phyloP scores from a whole-genome alignment of 2,113 vertebrate genomes.

The rabbit (Oryctolagus cuniculus) region DNA sequence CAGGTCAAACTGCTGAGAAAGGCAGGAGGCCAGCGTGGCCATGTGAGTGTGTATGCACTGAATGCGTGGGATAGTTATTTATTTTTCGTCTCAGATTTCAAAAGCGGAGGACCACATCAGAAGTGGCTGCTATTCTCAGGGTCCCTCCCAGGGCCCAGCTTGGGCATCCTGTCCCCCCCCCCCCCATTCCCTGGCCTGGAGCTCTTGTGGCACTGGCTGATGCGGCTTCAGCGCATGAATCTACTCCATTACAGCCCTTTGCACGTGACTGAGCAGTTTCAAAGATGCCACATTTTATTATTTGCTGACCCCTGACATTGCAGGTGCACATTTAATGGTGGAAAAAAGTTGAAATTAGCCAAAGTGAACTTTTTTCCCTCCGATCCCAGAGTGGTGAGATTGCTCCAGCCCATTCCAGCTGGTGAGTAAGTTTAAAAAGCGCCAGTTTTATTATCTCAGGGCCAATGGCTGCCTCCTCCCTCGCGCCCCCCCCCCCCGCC shows the following conservation, averaged over 20 bases:
- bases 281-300: slow-evolving; percentile 97
- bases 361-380: slow-evolving; percentile 81
- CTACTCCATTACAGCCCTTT: slow-evolving; percentile 92
- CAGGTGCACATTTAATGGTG: slow-evolving; percentile 92
- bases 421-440: slow-evolving; percentile 33
- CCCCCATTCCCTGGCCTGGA: slow-evolving; percentile 24
- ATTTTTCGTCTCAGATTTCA: slow-evolving; percentile 79
- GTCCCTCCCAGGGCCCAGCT: slow-evolving; percentile 37
- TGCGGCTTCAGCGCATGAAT: slow-evolving; percentile 87
- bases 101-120: slow-evolving; percentile 72
- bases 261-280: slow-evolving; percentile 94
- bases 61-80: slow-evolving; percentile 84
- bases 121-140: slow-evolving; percentile 53
- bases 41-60: slow-evolving; percentile 61
- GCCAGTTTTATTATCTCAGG: background rate
- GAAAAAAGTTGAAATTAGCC: slow-evolving; percentile 84
- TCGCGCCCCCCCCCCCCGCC: too few relatives aligned
- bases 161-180: background rate
- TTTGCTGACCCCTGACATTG: slow-evolving; percentile 95
- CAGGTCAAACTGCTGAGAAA: slow-evolving; percentile 94
- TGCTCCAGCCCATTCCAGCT: slow-evolving; percentile 21
- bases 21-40: slow-evolving; percentile 86
- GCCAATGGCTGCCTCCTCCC: accelerated
- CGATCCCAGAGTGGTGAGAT: slow-evolving; percentile 10
- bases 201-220: slow-evolving; percentile 73